Percentiles rank a stretch among this genome's conserved stretches.
Evolutionary conservation across 1,140 invertebrate species (phyloP).

Genomic region (Solen grandis): DNA sequence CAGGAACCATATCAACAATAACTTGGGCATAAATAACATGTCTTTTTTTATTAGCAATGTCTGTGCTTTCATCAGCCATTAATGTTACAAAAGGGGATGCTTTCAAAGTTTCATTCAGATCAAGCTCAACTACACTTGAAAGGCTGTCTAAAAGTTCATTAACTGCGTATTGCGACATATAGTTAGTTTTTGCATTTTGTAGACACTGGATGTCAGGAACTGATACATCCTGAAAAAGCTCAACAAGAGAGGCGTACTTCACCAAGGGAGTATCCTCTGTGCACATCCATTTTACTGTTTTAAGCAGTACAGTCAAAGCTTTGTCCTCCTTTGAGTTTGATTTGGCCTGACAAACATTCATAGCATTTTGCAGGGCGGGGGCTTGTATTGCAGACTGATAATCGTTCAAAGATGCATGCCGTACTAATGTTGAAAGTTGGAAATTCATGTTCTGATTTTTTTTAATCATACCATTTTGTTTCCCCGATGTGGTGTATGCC

Average conservation of each 20-base stretch:
- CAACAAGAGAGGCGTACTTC: conserved; percentile 22
- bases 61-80: conserved; percentile 42
- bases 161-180: conserved; percentile 20
- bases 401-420: not conserved
- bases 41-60: conserved; percentile 24
- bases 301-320: not conserved
- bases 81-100: conserved; percentile 20
- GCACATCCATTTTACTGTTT: conserved; percentile 16
- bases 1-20: not conserved
- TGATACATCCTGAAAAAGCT: not conserved
- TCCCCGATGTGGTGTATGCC: too few species aligned
- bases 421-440: not conserved
- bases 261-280: conserved; percentile 16
- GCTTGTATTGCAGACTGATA: not conserved
- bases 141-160: conserved; percentile 13
- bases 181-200: not conserved
- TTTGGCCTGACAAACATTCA: not conserved
- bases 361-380: not conserved
- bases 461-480: not conserved
- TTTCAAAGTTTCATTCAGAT: conserved; percentile 7
- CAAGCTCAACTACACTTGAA: not conserved
- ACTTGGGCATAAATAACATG: conserved; percentile 15
- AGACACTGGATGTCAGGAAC: conserved; percentile 6
- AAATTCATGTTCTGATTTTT: not conserved
- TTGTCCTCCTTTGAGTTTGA: not conserved